Base-by-base conservation (phyloP, 2,797 vertebrate species). In the Neoniphon sammara region DNA sequence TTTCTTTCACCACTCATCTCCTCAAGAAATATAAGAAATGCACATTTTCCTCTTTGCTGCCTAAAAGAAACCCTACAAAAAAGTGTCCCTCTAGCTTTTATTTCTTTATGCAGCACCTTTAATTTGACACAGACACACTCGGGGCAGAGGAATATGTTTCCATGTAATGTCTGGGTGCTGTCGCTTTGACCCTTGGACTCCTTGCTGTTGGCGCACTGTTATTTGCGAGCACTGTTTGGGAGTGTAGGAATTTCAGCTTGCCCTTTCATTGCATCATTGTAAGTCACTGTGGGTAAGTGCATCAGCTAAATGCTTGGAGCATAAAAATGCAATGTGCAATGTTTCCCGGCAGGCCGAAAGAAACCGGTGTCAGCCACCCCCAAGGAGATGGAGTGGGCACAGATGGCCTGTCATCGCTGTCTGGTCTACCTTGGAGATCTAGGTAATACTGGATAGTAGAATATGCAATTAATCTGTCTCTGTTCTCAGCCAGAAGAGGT, bases 311-410 rank as follows among this genome's bases (percentile, higher is more conserved):
- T 44, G 1, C 49, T 63, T 50, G 15, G 75, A 73, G 61, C 42
- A 5, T 47, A 18, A 69, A 61, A 20, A 55, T 10, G 0, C 15
- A 18, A 63, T 69, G 76, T 62, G 11, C 69, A 30, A 53, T 85
- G 54, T 86, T 15, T 77, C 50, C 63, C 58, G 4, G 9, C 81
- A 99, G 98, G 96, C 78, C 96, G 95, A 81, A 98, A 97, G 94
- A 98, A 98, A 79, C 95, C 96, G 0, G 94, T 99, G 60, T 96
- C 96, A 31, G 97, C 97, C 0, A 95, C 96, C 0, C 94, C 94
- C 73, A 99, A 98, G 92, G 97, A 99, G 92, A 99, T 98, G 97
- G 97, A 99, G 46, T 99, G 97, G 97, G 98, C 97, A 0, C 97
- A 98, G 93, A 95, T 98, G 96, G 97, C 97, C 0, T 99, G 97